These are phyloP conservation scores for Hycleus cichorii DNA, from an alignment of 1,140 invertebrate species.

Conservation along the genomic window DNA sequence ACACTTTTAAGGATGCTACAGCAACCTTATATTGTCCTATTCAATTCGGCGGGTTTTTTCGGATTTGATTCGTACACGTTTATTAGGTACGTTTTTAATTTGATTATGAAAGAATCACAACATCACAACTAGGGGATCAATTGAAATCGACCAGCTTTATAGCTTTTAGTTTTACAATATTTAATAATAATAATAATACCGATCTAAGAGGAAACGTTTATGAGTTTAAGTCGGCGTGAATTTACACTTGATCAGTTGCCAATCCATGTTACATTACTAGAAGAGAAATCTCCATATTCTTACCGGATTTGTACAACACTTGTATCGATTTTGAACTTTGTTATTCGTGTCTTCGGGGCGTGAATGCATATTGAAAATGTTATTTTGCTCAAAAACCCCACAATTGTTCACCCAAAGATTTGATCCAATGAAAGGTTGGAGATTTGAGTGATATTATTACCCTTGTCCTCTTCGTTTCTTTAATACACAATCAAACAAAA, in stretches of 20 bases:
- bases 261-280: conserved; percentile 21
- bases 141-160: not conserved
- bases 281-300: conserved; percentile 23
- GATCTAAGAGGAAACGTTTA: not conserved
- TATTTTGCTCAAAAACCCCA: no score
- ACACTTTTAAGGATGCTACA: not conserved
- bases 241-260: conserved; percentile 21
- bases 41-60: no score
- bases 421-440: no score
- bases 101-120: not conserved
- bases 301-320: conserved; percentile 24
- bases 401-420: no score
- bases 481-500: no score
- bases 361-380: conserved; percentile 2
- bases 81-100: no score
- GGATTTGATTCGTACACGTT: no score
- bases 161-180: not conserved
- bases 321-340: conserved; percentile 19
- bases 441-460: no score
- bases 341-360: conserved; percentile 4
- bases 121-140: not conserved
- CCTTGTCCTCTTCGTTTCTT: no score
- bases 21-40: no score
- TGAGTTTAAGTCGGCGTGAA: conserved; percentile 26
- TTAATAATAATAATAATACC: not conserved